These are phyloP conservation scores for Argyrosomus japonicus DNA, from an alignment of 2,113 vertebrate genomes.

Conservation along the genomic window DNA sequence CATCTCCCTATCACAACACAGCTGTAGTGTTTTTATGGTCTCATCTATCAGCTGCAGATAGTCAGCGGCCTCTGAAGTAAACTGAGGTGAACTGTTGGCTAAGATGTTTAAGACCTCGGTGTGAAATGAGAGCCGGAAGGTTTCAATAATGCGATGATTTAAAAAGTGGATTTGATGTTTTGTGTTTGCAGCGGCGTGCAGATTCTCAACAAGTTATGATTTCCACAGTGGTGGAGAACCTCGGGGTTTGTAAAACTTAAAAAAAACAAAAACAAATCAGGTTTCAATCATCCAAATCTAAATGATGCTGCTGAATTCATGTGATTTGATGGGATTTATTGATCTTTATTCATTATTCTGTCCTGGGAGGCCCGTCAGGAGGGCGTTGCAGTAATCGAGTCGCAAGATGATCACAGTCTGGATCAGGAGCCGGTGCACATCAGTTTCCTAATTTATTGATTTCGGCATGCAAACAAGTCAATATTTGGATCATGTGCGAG, in stretches of 20 bases:
- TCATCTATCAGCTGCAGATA: not conserved
- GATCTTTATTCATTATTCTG: too few relatives aligned
- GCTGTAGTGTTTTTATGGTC: not conserved
- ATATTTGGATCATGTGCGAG: too few relatives aligned
- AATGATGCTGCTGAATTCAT: fast-evolving
- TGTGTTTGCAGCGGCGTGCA: conserved; percentile 45
- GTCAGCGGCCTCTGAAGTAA: too few relatives aligned
- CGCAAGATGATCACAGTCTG: too few relatives aligned
- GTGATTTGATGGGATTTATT: not conserved
- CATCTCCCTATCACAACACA: not conserved
- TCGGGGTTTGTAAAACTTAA: conserved; percentile 42
- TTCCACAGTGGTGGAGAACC: not conserved
- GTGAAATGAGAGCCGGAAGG: not conserved
- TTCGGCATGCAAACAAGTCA: too few relatives aligned
- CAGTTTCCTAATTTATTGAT: too few relatives aligned
- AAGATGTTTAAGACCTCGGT: not conserved
- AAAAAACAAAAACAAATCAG: not conserved
- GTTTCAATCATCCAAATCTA: not conserved
- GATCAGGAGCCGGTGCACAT: too few relatives aligned
- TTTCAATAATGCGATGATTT: not conserved
- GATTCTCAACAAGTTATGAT: fast-evolving
- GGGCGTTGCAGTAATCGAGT: too few relatives aligned
- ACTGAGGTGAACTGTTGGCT: not conserved
- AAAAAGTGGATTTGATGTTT: not conserved
- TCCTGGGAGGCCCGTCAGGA: too few relatives aligned